Base-by-base conservation (phyloP, 2,797 vertebrate genomes). In the Glossophaga mutica region DNA sequence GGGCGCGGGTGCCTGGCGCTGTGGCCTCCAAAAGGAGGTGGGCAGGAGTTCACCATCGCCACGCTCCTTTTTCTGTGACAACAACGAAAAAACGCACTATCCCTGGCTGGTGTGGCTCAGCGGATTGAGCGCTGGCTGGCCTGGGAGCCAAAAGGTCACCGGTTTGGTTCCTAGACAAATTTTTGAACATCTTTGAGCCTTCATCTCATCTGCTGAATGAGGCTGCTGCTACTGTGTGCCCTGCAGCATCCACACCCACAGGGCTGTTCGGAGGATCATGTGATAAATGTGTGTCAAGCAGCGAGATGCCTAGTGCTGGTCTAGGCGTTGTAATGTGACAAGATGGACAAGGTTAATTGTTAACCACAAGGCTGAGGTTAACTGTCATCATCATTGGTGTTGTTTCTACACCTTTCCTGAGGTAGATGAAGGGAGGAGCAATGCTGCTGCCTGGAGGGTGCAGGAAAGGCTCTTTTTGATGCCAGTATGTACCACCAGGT, bases 211-310 rank as follows among this genome's bases (percentile, higher is more conserved):
- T 70, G 44, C 77, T 76, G 18, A 67, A 29, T 6, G 42, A 62
- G 52, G 42, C 44, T 19, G 42, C 44, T 19, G 46, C 37, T 50
- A n/a, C 29, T 24, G 2, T 44, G 21, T 79, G 26, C 19, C 37
- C 44, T 50, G 65, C 4, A 50, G 1, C 67, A 22, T 5, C 39
- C 50, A 34, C 24, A 6, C 59, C 67, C 29, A 6, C 39, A 88
- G 78, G 50, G 32, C 39, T 32, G 65, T 46, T 70, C 77, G 46
- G n/a, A 22, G 68, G 44, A 26, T 86, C 55, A 3, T 18, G 26
- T 11, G 87, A 83, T 65, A 96, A 95, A 96, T 93, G 91, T 92
- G 85, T 93, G 55, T 34, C 70, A 7, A 86, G 77, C 68, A 83
- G 57, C 82, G 79, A 4, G 5, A 34, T 73, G 78, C 55, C 68